Evolutionary conservation across 1,140 invertebrate species (phyloP).

Genomic region (Acarapis woodi): DNA sequence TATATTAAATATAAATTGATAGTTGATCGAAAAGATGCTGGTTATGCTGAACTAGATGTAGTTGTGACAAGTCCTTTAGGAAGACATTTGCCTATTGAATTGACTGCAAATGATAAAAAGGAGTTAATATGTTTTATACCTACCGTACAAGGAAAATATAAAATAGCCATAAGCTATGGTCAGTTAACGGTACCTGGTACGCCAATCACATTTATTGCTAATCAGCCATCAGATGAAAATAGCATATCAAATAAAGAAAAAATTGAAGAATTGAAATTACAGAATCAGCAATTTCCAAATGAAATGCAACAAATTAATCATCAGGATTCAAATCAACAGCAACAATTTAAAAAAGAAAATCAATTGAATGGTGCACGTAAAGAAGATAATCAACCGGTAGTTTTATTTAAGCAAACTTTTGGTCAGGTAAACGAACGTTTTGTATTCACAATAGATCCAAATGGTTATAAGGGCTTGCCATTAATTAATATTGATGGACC

Average conservation of each 20-base stretch:
- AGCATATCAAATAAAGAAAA: too few relatives aligned
- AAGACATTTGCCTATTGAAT: slow-evolving; percentile 46
- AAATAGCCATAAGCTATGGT: slow-evolving; percentile 59
- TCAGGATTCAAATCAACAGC: too few relatives aligned
- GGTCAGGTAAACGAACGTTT: slow-evolving; percentile 17
- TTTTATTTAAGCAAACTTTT: slow-evolving; percentile 13
- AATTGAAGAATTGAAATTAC: too few relatives aligned
- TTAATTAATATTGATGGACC: slow-evolving; percentile 28
- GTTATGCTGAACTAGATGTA: slow-evolving; percentile 61
- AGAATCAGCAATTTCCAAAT: too few relatives aligned
- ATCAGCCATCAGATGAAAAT: too few relatives aligned
- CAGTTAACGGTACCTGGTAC: slow-evolving; percentile 29
- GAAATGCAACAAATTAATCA: too few relatives aligned
- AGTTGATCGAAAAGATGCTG: slow-evolving; percentile 61
- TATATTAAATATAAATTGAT: slow-evolving; percentile 12
- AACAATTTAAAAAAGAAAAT: too few relatives aligned
- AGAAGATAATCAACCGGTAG: slow-evolving; percentile 12
- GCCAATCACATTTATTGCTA: slow-evolving; percentile 14
- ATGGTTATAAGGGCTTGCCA: slow-evolving; percentile 26
- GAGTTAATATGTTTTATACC: slow-evolving; percentile 55
- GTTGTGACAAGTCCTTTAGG: slow-evolving; percentile 63
- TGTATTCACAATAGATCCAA: slow-evolving; percentile 18
- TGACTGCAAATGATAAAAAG: slow-evolving; percentile 35
- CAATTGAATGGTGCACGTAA: too few relatives aligned
- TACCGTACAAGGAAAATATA: slow-evolving; percentile 55